phyloP scores from a whole-genome alignment of 2,113 vertebrate species.

The Pollachius pollachius region DNA sequence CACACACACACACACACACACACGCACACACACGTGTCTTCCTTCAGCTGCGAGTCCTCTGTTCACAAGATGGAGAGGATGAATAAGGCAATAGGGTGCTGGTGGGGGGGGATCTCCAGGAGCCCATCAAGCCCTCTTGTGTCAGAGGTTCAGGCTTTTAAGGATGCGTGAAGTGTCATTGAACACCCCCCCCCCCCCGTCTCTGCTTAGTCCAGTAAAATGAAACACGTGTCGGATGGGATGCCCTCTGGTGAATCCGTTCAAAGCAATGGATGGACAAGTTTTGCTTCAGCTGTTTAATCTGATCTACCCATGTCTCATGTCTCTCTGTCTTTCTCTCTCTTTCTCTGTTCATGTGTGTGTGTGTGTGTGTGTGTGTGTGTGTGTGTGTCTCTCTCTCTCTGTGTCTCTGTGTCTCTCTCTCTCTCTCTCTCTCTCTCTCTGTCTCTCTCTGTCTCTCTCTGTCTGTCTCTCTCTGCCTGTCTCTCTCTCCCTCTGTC shows the following conservation, averaged over 20 bases:
- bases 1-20: not conserved
- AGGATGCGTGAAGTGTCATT: too few relatives aligned
- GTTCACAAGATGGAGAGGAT: too few relatives aligned
- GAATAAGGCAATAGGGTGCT: too few relatives aligned
- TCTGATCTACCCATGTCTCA: not conserved
- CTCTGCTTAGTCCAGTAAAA: not conserved
- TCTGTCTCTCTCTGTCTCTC: constrained; percentile 1
- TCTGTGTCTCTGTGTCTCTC: not conserved
- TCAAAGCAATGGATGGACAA: not conserved
- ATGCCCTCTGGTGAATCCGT: constrained; percentile 12
- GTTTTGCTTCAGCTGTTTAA: not conserved
- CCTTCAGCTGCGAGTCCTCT: too few relatives aligned
- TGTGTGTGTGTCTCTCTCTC: too few relatives aligned
- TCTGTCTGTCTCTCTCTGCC: constrained; percentile 1
- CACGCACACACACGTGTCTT: too few relatives aligned
- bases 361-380: too few relatives aligned
- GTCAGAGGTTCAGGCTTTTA: too few relatives aligned
- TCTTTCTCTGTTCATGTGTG: not conserved
- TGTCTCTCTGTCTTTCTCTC: too few relatives aligned
- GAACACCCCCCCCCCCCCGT: too few relatives aligned
- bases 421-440: not conserved
- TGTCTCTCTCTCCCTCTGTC: constrained; percentile 1
- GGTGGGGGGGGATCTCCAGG: too few relatives aligned
- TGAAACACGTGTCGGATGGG: not conserved
- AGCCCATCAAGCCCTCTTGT: too few relatives aligned